Evolutionary conservation across 37 sponge, comb jelly and placozoan genomes (phyloP), one percentile per base, ranked within the genome.

Genomic region (Geodia barretti): DNA sequence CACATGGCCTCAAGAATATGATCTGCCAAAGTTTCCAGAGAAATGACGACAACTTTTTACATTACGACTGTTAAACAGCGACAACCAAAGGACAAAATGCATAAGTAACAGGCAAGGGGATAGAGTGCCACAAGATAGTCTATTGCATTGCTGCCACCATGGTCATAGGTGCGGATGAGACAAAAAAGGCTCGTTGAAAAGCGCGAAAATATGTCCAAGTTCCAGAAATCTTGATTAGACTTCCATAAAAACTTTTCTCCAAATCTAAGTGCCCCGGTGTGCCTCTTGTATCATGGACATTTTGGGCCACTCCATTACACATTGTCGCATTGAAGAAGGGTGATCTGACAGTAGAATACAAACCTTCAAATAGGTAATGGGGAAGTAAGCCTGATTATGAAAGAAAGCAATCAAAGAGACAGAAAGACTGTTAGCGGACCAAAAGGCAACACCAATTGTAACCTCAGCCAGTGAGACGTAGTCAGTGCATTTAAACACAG

Each of bases 381-480:
- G 34, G 68, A 68, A 68, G 68, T 30, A 33, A 32, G 33, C 25
- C 68, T 68, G 31, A 68, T 28, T n/a, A n/a, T 25, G 20, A 20
- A 1, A 68, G 14, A 1, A 68, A 29, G 20, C 30, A 33, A 21
- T 32, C 3, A 1, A 68, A 29, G 33, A 29, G 1, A 28, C 30
- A 68, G 34, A n/a, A 68, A 29, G 3, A 68, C 1, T 68, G 68
- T 68, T 20, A 68, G 68, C 20, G 68, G 68, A 29, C 30, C 33
- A 68, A 68, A n/a, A 68, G 1, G 68, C 68, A 31, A 28, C 33
- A 1, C 9, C 33, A 2, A 68, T 68, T 20, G n/a, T n/a, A 32
- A 68, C 33, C 31, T 68, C 33, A 68, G 9, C 68, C 68, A 68
- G 68, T 68, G 9, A 33, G 30, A 32, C 20, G 34, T 68, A 68